Evolutionary conservation across 2,888 invertebrate genomes (phyloP).

Genomic region (Lepidocyrtinus sp.): DNA sequence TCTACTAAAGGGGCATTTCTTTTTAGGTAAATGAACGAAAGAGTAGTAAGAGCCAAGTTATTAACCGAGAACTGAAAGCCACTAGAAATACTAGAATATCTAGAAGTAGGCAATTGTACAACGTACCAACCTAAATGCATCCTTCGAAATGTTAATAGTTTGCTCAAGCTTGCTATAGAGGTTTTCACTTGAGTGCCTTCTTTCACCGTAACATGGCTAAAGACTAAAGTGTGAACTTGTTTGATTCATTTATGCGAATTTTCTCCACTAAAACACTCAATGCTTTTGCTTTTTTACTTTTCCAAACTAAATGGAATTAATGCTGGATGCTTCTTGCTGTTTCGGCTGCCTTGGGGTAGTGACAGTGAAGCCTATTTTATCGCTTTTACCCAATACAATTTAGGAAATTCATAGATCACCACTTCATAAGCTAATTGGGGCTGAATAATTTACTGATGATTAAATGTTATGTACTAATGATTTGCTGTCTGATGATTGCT

Average conservation of each 20-base stretch:
- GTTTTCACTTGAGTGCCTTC: conserved; percentile 18
- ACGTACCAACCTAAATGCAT: neutral
- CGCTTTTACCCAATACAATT: no score
- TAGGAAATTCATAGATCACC: conserved; percentile 40
- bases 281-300: conserved; percentile 28
- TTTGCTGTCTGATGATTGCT: neutral
- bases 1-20: neutral
- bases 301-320: neutral
- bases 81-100: no score
- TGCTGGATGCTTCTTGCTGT: neutral
- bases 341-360: neutral
- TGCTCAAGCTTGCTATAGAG: neutral
- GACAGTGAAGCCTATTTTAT: no score
- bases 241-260: conserved; percentile 36
- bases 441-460: conserved; percentile 46
- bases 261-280: conserved; percentile 43
- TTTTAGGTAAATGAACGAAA: neutral
- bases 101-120: neutral
- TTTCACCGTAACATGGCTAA: neutral
- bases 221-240: conserved; percentile 31
- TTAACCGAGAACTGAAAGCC: neutral
- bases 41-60: neutral
- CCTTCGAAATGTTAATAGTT: neutral
- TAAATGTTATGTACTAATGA: conserved; percentile 15
- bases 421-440: conserved; percentile 49